A percentile compares a stretch with the other conserved stretches of the same genome.
These are phyloP conservation scores for Megaleporinus macrocephalus DNA, from an alignment of 2,113 vertebrate species.

Conservation along the genomic window DNA sequence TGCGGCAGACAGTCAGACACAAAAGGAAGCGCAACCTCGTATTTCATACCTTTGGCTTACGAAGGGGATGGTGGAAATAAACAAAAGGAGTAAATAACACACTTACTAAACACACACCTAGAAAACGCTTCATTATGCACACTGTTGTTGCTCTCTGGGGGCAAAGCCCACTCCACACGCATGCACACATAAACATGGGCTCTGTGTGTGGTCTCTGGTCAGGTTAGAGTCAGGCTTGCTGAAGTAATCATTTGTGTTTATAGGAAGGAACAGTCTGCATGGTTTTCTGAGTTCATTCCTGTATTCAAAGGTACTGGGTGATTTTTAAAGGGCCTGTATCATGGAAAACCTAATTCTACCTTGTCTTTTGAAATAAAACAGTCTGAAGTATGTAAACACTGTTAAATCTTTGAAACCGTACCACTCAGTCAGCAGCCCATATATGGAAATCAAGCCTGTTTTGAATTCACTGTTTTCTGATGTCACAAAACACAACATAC, in stretches of 20 bases:
- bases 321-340: neutral
- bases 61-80: conserved; percentile 57
- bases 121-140: neutral
- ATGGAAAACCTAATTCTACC: neutral
- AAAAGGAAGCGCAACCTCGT: conserved; percentile 62
- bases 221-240: neutral
- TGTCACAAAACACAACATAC: too few species aligned
- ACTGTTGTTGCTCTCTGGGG: conserved; percentile 11
- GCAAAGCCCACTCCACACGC: neutral
- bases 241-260: conserved; percentile 24
- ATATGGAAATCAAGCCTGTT: too few species aligned
- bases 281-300: neutral
- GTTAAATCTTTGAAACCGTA: neutral
- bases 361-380: neutral
- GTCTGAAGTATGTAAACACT: neutral
- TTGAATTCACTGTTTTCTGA: too few species aligned
- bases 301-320: neutral
- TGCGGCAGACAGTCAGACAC: neutral
- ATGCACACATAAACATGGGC: neutral
- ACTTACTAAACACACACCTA: neutral
- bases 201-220: conserved; percentile 17
- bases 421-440: neutral
- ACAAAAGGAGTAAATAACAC: conserved; percentile 40
- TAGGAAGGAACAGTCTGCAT: conserved; percentile 11
- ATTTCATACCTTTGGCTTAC: conserved; percentile 62